Percentiles rank a stretch among this genome's conserved stretches.
phyloP scores from a whole-genome alignment of 2,797 vertebrate species.

The Pangasius djambal region DNA sequence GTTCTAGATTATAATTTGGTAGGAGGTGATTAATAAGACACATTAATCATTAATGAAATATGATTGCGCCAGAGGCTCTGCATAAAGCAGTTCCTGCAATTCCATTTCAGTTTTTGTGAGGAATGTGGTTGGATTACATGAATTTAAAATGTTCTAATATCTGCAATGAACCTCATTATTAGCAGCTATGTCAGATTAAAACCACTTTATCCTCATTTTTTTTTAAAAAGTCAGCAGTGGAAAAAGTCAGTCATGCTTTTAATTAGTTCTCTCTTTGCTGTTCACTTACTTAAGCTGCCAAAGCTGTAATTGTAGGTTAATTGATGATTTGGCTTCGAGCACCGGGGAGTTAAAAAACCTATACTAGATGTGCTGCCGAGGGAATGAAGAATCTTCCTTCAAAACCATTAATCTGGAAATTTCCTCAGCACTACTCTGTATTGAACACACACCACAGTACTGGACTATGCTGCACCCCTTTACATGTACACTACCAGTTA shows the following conservation, averaged over 20 bases:
- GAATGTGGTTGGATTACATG: background rate
- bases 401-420: conserved; percentile 1
- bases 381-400: background rate
- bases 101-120: background rate
- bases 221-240: background rate
- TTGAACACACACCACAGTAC: background rate
- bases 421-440: background rate
- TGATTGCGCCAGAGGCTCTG: background rate
- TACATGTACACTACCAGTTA: background rate
- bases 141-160: background rate
- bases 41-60: background rate
- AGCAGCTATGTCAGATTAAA: conserved; percentile 19
- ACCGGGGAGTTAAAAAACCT: background rate
- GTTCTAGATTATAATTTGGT: background rate
- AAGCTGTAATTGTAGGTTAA: conserved; percentile 6
- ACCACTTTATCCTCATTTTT: background rate
- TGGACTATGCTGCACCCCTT: background rate
- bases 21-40: background rate
- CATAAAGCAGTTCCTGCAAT: background rate
- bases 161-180: conserved; percentile 5
- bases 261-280: conserved; percentile 37
- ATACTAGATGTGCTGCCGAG: background rate
- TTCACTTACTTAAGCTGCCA: background rate
- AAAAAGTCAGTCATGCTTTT: conserved; percentile 13
- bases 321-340: background rate